Base-by-base conservation (phyloP, 2,797 vertebrate species). In the Anableps anableps region DNA sequence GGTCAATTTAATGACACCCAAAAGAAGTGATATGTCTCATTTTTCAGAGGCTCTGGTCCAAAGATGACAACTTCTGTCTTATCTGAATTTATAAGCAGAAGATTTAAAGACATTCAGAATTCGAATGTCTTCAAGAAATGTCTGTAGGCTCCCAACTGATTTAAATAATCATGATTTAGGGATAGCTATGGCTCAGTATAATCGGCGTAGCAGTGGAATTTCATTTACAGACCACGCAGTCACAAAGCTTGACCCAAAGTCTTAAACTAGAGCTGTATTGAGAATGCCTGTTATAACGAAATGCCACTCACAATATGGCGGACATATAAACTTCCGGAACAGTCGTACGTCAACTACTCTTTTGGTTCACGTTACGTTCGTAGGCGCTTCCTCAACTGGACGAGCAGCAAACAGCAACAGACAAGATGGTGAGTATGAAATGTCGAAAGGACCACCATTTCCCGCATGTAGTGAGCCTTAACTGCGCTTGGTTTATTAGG, bases 351-450 rank as follows among this genome's bases (percentile, higher is more conserved):
- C 41, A 8, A 23, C 34, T 41, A 23, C 64, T 7, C 60, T 21
- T 8, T 2, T 62, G 8, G 23, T 23, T 45, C 45, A 41, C 66
- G 66, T 70, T 58, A 70, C 83, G 88, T 88, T 62, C 88, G 83
- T 79, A 84, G 88, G 86, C 85, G 85, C 93, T 95, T 94, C 94
- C 95, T 91, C 87, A 89, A 92, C 75, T 87, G 85, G 82, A 79
- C 85, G 82, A 81, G 86, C 81, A 90, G 91, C 80, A 76, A 82
- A 85, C 88, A 91, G 92, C 91, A 90, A 88, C 90, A 93, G 87
- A 92, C 86, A 96, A 95, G 92, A 96, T 96, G 96, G 96, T 96
- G 91, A 95, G 95, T 94, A 89, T 76, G 80, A 92, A 94, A 92
- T 73, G 84, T 83, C 80, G 75, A 80, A 83, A 90, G 89, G 70